Conservation (phyloP, 1,140 invertebrate genomes). For the Protaetia brevitarsis region DNA sequence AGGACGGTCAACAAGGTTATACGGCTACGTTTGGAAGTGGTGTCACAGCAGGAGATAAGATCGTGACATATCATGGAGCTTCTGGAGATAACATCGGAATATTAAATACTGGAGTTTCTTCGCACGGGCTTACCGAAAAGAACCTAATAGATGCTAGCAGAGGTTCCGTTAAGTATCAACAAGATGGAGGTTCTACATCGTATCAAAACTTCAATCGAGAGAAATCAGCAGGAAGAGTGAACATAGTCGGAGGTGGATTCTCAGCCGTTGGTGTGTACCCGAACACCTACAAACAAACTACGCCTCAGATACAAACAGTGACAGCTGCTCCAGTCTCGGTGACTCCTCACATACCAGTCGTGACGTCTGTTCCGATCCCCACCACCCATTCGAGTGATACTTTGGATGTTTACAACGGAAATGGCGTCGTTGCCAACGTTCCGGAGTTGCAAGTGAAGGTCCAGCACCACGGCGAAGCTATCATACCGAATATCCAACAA, state of each 20-base stretch:
- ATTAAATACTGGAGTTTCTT: no score
- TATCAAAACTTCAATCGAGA: neutral
- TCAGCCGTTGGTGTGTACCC: constrained; percentile 36
- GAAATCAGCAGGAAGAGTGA: constrained; percentile 26
- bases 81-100: no score
- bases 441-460: constrained; percentile 43
- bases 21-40: neutral
- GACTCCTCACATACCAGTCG: neutral
- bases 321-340: constrained; percentile 28
- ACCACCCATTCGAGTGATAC: constrained; percentile 33
- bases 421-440: constrained; percentile 43
- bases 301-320: constrained; percentile 9
- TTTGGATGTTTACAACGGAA: constrained; percentile 36
- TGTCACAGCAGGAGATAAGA: no score
- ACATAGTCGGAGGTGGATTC: constrained; percentile 42
- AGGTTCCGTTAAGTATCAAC: neutral
- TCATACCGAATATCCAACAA: neutral
- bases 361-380: constrained; percentile 23
- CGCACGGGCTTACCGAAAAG: no score
- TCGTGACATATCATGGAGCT: no score
- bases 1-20: neutral
- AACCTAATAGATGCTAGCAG: no score
- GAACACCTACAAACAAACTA: neutral
- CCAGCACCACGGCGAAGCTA: constrained; percentile 12
- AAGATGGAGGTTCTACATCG: neutral